A percentile compares a stretch with the other conserved stretches of the same genome.
phyloP scores from a whole-genome alignment of 2,888 invertebrate genomes.

The Cheilosia vernalis region DNA sequence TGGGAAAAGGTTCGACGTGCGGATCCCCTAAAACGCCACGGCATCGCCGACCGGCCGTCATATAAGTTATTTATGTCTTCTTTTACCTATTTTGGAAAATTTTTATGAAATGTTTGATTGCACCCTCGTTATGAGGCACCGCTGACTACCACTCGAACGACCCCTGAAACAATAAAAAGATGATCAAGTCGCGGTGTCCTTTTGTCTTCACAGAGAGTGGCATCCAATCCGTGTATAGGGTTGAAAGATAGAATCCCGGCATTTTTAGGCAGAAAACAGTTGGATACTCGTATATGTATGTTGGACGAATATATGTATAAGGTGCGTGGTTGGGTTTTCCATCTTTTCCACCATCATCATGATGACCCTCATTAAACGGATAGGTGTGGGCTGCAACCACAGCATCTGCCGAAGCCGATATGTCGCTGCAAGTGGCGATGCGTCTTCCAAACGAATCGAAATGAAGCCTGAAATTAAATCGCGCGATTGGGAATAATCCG shows the following conservation, averaged over 20 bases:
- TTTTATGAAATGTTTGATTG: slow-evolving; percentile 75
- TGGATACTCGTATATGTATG: slow-evolving; percentile 70
- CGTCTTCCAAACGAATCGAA: slow-evolving; percentile 49
- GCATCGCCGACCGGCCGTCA: slow-evolving; percentile 38
- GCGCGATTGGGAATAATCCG: slow-evolving; percentile 61
- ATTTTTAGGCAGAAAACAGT: slow-evolving; percentile 72
- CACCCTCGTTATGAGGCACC: slow-evolving; percentile 72
- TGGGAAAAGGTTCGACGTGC: slow-evolving; percentile 54
- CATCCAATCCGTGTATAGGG: slow-evolving; percentile 60
- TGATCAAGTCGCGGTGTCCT: slow-evolving; percentile 71
- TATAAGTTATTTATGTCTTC: slow-evolving; percentile 70
- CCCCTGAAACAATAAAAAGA: slow-evolving; percentile 71
- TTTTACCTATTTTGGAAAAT: slow-evolving; percentile 64
- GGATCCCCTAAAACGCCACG: slow-evolving; percentile 63
- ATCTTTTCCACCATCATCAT: slow-evolving; percentile 58
- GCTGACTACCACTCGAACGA: slow-evolving; percentile 55
- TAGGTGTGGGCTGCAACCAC: slow-evolving; percentile 58
- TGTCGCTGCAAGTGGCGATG: slow-evolving; percentile 57
- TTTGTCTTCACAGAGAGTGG: slow-evolving; percentile 66
- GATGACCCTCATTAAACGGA: slow-evolving; percentile 70
- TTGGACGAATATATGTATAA: slow-evolving; percentile 15
- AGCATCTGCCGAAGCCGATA: slow-evolving; percentile 68
- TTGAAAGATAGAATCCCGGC: slow-evolving; percentile 71
- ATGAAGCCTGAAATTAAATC: slow-evolving; percentile 50
- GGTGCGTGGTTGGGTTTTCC: slow-evolving; percentile 57